A percentile compares a stretch with the other conserved stretches of the same genome.
Conservation (phyloP, 2,113 vertebrate genomes). For the Trinectes maculatus region DNA sequence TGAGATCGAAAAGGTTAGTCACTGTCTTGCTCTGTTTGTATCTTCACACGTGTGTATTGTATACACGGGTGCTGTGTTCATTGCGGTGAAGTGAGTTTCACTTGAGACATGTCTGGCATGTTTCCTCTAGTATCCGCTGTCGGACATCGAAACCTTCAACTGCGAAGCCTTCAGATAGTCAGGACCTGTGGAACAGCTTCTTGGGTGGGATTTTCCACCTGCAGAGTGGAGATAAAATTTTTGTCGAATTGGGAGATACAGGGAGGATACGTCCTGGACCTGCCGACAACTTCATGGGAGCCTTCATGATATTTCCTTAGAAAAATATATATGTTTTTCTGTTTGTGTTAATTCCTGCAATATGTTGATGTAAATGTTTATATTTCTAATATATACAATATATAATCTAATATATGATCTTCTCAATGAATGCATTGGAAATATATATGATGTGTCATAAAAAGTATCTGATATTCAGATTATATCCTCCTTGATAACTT, state of each 20-base stretch:
- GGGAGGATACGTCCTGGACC: background rate
- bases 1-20: constrained; percentile 71
- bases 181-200: constrained; percentile 71
- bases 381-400: constrained; percentile 26
- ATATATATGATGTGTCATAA: constrained; percentile 16
- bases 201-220: constrained; percentile 75
- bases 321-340: background rate
- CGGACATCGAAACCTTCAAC: background rate
- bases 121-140: constrained; percentile 55
- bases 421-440: constrained; percentile 20
- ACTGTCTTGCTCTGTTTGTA: background rate
- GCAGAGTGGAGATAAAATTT: constrained; percentile 53
- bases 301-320: constrained; percentile 71
- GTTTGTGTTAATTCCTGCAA: constrained; percentile 1
- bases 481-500: constrained; percentile 15
- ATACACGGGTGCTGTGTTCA: background rate
- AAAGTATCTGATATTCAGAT: constrained; percentile 76
- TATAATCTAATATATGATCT: constrained; percentile 29
- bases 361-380: constrained; percentile 16
- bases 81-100: background rate
- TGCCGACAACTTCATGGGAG: constrained; percentile 73
- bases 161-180: rapidly evolving
- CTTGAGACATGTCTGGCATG: background rate
- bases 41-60: background rate
- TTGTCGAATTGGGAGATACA: constrained; percentile 52